Base-by-base conservation (phyloP, 2,113 vertebrate species). In the Vidua macroura region DNA sequence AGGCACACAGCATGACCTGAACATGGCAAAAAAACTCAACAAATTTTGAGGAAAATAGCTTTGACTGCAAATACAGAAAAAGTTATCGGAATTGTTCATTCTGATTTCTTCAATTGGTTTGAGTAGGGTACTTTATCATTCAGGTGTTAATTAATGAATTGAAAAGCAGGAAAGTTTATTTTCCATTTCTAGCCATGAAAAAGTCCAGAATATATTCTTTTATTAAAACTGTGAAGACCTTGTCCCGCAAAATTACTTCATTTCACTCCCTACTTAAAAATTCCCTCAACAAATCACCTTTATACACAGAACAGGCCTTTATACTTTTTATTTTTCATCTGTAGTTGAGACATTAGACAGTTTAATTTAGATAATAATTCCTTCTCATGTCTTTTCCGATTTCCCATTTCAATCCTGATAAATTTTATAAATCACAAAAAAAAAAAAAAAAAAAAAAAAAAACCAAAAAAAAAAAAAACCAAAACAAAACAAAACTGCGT, bases 401-500 rank as follows among this genome's bases (percentile, higher is more conserved):
- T 87, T 93, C 12, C 33, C 53, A 58, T 66, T 72, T 58, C 31
- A 31, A 25, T n/a, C 11, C 12, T 10, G 8, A 63, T 52, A n/a
- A 46, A 64, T 63, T 31, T 62, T 4, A 59, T 23, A 79, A 73
- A 83, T 58, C 53, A 7, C 20, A 15, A 11, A 1, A 1, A 2
- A 4, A 1, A 10, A 3, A 1, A 5, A 25, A 27, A 31, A 1
- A 1, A 6, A 23, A 24, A 22, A 37, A 8, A 12, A 60, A 56
- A 23, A 48, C n/a, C n/a, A 1, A 1, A 2, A 4, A 1, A 10
- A 3, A 1, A 5, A 25, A 27, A 31, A 1, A 1, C n/a, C n/a
- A 6, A 23, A 24, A 22, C 27, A 8, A 12, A 60, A 56, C 20
- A 48, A 39, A 39, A 39, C 39, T 11, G 12, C 7, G 6, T 52